phyloP scores from a whole-genome alignment of 2,113 vertebrate genomes.

The Dermatemys mawii region DNA sequence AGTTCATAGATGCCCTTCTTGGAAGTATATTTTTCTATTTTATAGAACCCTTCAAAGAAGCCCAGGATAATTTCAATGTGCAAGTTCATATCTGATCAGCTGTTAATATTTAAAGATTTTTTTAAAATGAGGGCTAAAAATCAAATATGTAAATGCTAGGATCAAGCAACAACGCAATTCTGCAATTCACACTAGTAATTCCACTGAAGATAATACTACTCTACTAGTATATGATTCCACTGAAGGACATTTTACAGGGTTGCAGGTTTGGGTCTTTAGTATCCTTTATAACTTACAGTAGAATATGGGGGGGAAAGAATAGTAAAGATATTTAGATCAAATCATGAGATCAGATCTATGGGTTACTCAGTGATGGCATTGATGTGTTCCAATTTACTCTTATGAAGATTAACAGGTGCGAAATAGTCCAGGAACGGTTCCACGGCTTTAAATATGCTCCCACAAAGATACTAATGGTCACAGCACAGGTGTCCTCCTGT shows the following conservation, averaged over 20 bases:
- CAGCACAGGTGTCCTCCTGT: not conserved
- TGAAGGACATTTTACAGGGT: not conserved
- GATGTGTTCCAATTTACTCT: not conserved
- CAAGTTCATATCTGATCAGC: not conserved
- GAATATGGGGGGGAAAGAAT: not conserved
- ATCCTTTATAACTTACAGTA: not conserved
- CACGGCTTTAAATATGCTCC: not conserved
- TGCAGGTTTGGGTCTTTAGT: not conserved
- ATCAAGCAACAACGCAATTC: not conserved
- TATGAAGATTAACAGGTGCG: not conserved
- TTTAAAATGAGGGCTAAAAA: not conserved
- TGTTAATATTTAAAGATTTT: not conserved
- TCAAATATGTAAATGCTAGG: not conserved
- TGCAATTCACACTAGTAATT: not conserved
- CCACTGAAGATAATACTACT: not conserved
- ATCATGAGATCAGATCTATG: not conserved
- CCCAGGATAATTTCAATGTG: not conserved
- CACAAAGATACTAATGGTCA: not conserved
- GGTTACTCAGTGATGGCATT: not conserved
- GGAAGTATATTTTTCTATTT: not conserved
- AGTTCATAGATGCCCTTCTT: constrained; percentile 5
- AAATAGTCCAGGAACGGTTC: not conserved
- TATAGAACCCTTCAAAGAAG: not conserved
- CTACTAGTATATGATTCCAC: not conserved
- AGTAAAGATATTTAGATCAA: not conserved